Evolutionary conservation across 1,140 invertebrate species (phyloP), one percentile per base, ranked within the genome.

Genomic region (Phocides pigmalion): DNA sequence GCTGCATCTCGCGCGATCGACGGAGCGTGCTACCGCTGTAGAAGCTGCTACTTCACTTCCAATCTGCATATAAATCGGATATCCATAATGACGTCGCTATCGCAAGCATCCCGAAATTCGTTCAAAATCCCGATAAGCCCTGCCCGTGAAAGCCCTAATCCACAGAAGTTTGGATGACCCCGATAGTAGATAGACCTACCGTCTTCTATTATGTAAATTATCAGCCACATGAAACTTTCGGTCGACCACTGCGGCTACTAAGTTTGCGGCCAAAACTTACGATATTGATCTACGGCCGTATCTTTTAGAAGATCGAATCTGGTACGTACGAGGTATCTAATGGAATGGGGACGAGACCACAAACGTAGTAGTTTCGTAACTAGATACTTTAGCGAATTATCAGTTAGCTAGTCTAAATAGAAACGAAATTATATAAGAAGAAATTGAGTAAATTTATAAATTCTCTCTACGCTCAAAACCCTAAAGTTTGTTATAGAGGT

Each of bases 21-120:
- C 62, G 49, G 56, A 54, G 69, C 74, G 72, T 80, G 68, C 68
- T 66, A 66, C 53, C 74, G 71, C 25, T 28, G 70, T 67, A 41
- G 70, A 37, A 32, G n/a, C 49, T 64, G 68, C 69, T 72, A 77
- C 81, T 87, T 78, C 81, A 80, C 76, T 84, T 66, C 68, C 77
- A 88, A 90, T 90, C 83, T 90, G 87, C 88, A 90, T 90, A 90
- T 90, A 90, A 90, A 90, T 90, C 85, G 85, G 82, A 87, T 89
- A 87, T 85, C 81, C 81, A 87, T 90, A 88, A 90, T 90, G 81
- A 89, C 79, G 78, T 81, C 77, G 79, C 79, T 72, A 86, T 88
- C 81, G 76, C 76, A 82, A 88, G 84, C 74, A 89, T 78, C 73
- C 83, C 76, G 76, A 88, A 89, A 87, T 89, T 85, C 88, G 80